Base-by-base conservation (phyloP, 2,797 vertebrate species). In the Falco biarmicus region DNA sequence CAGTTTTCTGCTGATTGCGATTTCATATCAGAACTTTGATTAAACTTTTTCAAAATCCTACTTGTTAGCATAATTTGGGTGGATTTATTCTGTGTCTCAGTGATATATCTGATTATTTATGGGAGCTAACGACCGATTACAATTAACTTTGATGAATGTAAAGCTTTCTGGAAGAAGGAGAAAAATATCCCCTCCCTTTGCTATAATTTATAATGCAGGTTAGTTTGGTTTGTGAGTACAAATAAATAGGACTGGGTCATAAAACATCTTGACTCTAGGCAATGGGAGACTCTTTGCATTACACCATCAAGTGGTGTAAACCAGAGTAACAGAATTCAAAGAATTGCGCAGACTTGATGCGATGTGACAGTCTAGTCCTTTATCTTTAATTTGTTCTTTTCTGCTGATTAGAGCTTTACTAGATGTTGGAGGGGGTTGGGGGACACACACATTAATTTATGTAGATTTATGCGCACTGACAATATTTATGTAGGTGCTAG, bases 101-200 rank as follows among this genome's bases (percentile, higher is more conserved):
- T 87, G 77, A 87, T 51, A 74, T 39, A 95, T 81, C 91, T 98
- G 97, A 96, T 98, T 98, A 97, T 98, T 98, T 97, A 96, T 92
- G 96, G 97, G 83, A 43, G 89, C 95, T 93, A 96, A 96, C 25
- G 45, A 95, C 92, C 75, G 61, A 95, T 34, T 64, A 97, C 97
- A 97, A 97, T 97, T 97, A 97, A 96, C 96, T 97, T 93, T 95
- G 97, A 98, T 97, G 97, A 97, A 97, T 96, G 89, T 87, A 95
- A 97, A 94, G 90, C 69, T 97, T 95, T 85, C 87, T 93, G 84
- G 47, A 69, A 86, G 68, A 41, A 74, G 59, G n/a, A 80, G 56
- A 80, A 75, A 86, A 90, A 79, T 45, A 69, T 37, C 56, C n/a
- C 18, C 45, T 82, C 12, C 34, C 21, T 81, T 84, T 68, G 89